These are phyloP conservation scores for Heterodera filipjevi DNA, from an alignment of 2,888 invertebrate species.

Conservation along the genomic window DNA sequence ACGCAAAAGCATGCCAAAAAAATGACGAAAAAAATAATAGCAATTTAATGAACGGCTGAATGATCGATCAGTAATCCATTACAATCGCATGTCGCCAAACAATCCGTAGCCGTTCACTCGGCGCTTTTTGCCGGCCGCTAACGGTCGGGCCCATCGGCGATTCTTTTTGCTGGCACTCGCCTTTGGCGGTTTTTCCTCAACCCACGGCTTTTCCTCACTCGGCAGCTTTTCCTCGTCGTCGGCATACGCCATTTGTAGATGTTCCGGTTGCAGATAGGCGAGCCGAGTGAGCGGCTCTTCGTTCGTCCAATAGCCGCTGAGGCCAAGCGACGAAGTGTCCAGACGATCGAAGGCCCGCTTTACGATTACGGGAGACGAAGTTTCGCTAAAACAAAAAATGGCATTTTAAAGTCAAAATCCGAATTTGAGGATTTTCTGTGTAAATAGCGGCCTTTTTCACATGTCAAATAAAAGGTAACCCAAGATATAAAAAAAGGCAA, in stretches of 20 bases:
- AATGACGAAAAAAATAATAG: not conserved
- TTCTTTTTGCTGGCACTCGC: not conserved
- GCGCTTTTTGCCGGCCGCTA: not conserved
- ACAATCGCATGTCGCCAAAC: not conserved
- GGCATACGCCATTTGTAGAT: not conserved
- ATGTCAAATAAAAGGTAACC: no score
- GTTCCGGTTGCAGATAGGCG: not conserved
- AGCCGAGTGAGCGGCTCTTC: not conserved
- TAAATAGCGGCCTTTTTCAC: no score
- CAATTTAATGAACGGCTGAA: no score
- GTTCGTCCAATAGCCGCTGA: not conserved
- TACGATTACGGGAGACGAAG: not conserved
- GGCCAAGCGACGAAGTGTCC: conserved; percentile 13
- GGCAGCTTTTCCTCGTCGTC: not conserved
- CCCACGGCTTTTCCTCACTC: no score
- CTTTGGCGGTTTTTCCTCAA: not conserved
- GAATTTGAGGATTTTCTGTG: no score
- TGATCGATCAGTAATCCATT: not conserved
- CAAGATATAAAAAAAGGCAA: no score
- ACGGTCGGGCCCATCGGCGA: not conserved
- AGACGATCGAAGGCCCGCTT: conserved; percentile 20
- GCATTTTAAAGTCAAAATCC: no score
- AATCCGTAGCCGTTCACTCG: not conserved
- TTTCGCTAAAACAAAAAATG: no score
- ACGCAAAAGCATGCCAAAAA: not conserved